Conservation (phyloP, 2,113 vertebrate genomes). For the Gymnorhina tibicen region DNA sequence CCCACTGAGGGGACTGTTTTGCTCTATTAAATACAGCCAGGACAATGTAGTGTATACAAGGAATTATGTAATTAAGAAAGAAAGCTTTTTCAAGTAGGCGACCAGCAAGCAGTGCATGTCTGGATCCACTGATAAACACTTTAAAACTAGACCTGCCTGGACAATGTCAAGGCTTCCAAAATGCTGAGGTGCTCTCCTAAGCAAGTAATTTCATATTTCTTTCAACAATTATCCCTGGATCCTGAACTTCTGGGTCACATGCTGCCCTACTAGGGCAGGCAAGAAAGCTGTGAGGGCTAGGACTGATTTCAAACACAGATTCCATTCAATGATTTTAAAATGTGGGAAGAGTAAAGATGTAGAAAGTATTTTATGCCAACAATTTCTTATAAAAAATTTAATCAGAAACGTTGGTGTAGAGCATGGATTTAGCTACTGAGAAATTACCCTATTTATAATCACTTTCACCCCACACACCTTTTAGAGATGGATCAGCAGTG, state of each 20-base stretch:
- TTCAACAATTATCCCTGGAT: neutral
- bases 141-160: neutral
- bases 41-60: neutral
- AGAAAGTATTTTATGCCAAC: neutral
- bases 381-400: neutral
- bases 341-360: neutral
- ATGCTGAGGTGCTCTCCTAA: neutral
- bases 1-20: neutral
- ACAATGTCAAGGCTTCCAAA: neutral
- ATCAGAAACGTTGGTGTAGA: neutral
- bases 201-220: neutral
- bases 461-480: neutral
- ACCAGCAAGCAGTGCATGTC: neutral
- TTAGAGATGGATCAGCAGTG: neutral
- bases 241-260: rapidly evolving
- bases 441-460: neutral
- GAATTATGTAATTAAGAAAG: neutral
- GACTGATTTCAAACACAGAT: neutral
- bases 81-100: neutral
- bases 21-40: neutral
- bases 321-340: neutral
- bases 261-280: neutral
- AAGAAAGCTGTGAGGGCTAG: neutral
- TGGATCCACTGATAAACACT: neutral
- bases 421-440: neutral